Conservation (phyloP, 2,888 invertebrate genomes). For the Choreutis nemorana region DNA sequence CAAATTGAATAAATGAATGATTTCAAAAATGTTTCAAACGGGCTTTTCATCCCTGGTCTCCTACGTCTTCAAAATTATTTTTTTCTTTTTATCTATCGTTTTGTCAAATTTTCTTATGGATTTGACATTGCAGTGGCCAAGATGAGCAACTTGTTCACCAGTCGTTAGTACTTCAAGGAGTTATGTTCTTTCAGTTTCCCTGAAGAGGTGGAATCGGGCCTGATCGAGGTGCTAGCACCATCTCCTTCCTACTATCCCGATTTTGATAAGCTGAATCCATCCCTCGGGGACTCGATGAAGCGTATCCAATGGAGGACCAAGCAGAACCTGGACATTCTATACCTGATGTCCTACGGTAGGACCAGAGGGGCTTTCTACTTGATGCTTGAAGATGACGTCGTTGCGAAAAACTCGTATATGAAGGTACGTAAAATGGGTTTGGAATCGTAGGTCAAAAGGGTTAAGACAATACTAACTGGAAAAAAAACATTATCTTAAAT, state of each 20-base stretch:
- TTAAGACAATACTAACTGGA: no score
- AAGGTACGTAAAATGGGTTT: slow-evolving; percentile 75
- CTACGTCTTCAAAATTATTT: no score
- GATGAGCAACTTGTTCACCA: no score
- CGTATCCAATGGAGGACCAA: slow-evolving; percentile 92
- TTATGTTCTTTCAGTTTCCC: slow-evolving; percentile 82
- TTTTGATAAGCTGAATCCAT: slow-evolving; percentile 76
- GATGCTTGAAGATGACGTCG: slow-evolving; percentile 93
- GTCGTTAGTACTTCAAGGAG: no score
- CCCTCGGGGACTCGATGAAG: slow-evolving; percentile 86
- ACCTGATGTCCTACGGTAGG: slow-evolving; percentile 93
- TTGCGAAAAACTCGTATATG: slow-evolving; percentile 85
- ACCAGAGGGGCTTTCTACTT: slow-evolving; percentile 89
- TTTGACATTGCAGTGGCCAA: background rate
- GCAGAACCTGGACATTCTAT: slow-evolving; percentile 93
- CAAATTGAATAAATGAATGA: no score
- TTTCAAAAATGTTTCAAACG: no score
- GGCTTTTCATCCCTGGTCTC: no score
- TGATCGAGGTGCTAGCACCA: slow-evolving; percentile 91
- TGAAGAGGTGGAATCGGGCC: slow-evolving; percentile 75
- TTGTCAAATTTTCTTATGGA: background rate
- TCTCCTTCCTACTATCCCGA: slow-evolving; percentile 88
- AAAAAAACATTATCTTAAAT: no score
- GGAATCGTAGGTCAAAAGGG: no score
- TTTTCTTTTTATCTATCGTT: background rate